Evolutionary conservation across 2,113 vertebrate species (phyloP), one percentile per base, ranked within the genome.

Genomic region (Ploceus nigricollis): DNA sequence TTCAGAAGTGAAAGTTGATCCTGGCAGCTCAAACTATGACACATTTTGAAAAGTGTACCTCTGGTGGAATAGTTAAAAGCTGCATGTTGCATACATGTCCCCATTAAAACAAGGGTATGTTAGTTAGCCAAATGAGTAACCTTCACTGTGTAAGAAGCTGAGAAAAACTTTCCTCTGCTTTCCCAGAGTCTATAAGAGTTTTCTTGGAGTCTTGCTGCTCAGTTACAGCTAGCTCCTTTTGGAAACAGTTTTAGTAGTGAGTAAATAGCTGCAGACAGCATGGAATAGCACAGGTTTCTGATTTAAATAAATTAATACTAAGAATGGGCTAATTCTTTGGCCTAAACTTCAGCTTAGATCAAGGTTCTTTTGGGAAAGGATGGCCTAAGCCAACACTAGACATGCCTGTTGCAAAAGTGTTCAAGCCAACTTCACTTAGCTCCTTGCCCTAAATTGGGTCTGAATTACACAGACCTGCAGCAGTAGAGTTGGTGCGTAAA

Each of bases 401-500:
- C 87, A 90, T 0, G 4, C 39, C 93, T 93, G 93, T 91, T 97
- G 96, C 93, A 97, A 95, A 95, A 95, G 93, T 94, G 96, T 96
- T 96, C 97, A 97, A 96, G 90, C 94, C 93, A 96, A 92, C 94
- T 70, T 96, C 83, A 93, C 12, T 10, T 89, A 93, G 84, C 82
- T 96, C 93, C 93, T 94, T 93, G 85, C 64, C 93, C 90, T 61
- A 88, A 75, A 85, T 90, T 92, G 93, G 92, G 86, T 94, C 95
- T 97, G 96, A 91, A 21, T 95, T 60, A 78, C 75, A 63, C 94
- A 96, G 96, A 96, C 96, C 96, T 97, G 96, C 94, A 96, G 97
- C 97, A 97, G 90, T 95, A 97, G 93, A 96, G 93, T 95, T 95
- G 95, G 94, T 96, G 85, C 79, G 94, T 96, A 96, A 97, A 96